Conservation (phyloP, 92 coral and sea anemone species). For the Actinostola sp. region DNA sequence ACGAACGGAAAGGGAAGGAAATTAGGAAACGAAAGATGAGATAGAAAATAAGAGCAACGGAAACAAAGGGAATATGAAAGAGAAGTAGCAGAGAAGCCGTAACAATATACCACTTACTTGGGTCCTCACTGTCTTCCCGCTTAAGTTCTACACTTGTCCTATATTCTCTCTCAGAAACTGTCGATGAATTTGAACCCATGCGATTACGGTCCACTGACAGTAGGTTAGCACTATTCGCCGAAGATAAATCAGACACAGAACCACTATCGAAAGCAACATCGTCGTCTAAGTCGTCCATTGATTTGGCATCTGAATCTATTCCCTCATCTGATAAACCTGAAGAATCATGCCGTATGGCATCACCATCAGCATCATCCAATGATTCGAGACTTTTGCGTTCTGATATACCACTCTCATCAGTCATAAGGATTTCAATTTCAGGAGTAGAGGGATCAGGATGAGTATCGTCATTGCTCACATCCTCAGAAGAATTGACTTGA, state of each 20-base stretch:
- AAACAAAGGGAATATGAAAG: background rate
- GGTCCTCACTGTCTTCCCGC: background rate
- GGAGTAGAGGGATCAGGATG: conserved; percentile 31
- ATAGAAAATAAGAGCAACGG: background rate
- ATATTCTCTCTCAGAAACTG: conserved; percentile 81
- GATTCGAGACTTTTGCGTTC: conserved; percentile 75
- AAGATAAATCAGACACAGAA: background rate
- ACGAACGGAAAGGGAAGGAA: too few relatives aligned
- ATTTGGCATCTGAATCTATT: conserved; percentile 74
- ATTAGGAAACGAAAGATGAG: background rate
- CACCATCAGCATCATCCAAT: conserved; percentile 32
- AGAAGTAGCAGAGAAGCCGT: background rate
- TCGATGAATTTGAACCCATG: conserved; percentile 81
- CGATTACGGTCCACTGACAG: conserved; percentile 67
- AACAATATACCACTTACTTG: background rate
- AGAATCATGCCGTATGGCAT: conserved; percentile 41
- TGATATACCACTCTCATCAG: conserved; percentile 73
- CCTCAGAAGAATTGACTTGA: background rate
- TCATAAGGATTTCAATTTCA: conserved; percentile 62
- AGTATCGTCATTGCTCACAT: background rate
- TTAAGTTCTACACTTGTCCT: conserved; percentile 8
- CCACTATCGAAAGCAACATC: conserved; percentile 33
- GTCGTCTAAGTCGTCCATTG: conserved; percentile 63
- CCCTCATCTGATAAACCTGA: conserved; percentile 67
- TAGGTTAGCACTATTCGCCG: conserved; percentile 40